Evolutionary conservation across 1,140 invertebrate genomes (phyloP), one percentile per base, ranked within the genome.

Genomic region (Drosophila ananassae): DNA sequence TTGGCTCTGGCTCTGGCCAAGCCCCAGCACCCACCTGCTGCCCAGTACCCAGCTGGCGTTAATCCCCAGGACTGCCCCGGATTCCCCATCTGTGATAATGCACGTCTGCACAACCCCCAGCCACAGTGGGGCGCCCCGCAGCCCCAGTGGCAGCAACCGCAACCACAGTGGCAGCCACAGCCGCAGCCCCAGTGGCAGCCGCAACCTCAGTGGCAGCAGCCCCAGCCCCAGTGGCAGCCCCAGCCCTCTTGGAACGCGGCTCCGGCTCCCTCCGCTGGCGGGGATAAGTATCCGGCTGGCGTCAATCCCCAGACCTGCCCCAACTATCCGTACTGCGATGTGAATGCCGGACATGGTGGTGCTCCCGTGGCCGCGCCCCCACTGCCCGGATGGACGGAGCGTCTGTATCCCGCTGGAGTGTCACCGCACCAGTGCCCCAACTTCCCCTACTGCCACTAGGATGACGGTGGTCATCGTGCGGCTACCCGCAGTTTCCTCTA

Each of bases 251-350:
- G 80, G 89, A 84, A 81, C 47, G 77, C 90, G 7, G 71, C 87
- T 47, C 80, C 87, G 10, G 73, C 76, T 12, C 68, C 82, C 0
- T 44, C 81, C 0, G 78, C 80, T 39, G 91, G 75, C 24, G 90
- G 74, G 22, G 91, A 91, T 41, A 91, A 92, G 60, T 92, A 91
- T 61, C 92, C 92, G 54, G 92, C 92, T 64, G 92, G 92, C 51
- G 73, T 92, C 22, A 90, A 89, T 67, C 91, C 92, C 1, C 84
- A 92, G 52, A 74, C 90, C 55, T 92, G 92, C 74, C 92, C 92
- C 76, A 92, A 92, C 73, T 92, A 92, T 75, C 92, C 92, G 21
- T 92, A 92, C 68, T 92, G 92, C 41, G 90, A 91, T 77, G 83
- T 83, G 61, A 85, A 87, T 64, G 87, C 79, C 39, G 87, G 84